Conservation (phyloP, 1,140 invertebrate genomes). For the Zaprionus davidi region DNA sequence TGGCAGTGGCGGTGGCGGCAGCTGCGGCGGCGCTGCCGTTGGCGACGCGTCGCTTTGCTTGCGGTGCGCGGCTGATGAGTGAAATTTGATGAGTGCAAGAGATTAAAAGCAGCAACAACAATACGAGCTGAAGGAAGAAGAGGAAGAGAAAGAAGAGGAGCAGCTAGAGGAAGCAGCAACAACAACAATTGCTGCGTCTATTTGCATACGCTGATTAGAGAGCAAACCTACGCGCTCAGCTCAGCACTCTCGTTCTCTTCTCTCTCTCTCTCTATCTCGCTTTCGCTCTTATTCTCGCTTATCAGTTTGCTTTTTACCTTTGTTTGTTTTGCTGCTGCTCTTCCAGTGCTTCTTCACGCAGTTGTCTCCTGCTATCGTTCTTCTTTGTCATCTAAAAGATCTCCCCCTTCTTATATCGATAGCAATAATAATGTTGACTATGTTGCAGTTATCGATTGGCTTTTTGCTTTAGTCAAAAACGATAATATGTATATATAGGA, state of each 20-base stretch:
- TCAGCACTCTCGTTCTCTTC: neutral
- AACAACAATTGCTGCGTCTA: conserved; percentile 33
- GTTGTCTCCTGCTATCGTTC: neutral
- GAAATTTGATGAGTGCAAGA: conserved; percentile 61
- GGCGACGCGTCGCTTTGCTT: conserved; percentile 6
- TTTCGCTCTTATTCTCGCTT: neutral
- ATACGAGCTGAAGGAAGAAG: neutral
- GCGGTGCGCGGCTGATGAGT: conserved; percentile 38
- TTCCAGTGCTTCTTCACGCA: neutral
- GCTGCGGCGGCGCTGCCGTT: conserved; percentile 10
- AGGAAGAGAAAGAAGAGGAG: neutral
- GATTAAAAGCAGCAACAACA: conserved; percentile 38
- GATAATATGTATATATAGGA: no score
- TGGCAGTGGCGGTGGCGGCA: conserved; percentile 20
- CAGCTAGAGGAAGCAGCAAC: conserved; percentile 7
- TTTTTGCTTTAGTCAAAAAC: neutral
- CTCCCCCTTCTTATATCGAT: neutral
- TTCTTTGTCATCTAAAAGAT: neutral
- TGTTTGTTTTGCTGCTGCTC: conserved; percentile 3
- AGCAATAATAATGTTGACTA: neutral
- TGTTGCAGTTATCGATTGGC: neutral
- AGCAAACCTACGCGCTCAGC: neutral
- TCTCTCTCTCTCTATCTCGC: neutral
- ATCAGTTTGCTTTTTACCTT: conserved; percentile 5
- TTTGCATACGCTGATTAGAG: conserved; percentile 59